A percentile compares a stretch with the other conserved stretches of the same genome.
Conservation (phyloP, 2,797 vertebrate species). For the Anableps anableps region DNA sequence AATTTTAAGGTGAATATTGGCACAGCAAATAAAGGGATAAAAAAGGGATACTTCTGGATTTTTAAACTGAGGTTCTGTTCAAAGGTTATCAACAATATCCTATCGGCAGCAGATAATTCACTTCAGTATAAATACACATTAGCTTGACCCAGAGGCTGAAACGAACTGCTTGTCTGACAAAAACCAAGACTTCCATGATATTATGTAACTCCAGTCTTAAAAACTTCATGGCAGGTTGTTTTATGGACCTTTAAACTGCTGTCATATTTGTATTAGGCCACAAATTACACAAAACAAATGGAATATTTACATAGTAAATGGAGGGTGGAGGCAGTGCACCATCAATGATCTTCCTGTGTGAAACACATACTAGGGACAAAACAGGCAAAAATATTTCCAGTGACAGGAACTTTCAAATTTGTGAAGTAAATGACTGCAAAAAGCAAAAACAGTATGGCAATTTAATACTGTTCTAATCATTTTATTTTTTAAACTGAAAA, state of each 20-base stretch:
- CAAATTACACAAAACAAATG: neutral
- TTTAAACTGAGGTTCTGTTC: neutral
- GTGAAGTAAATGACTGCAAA: neutral
- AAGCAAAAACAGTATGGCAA: neutral
- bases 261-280: neutral
- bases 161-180: neutral
- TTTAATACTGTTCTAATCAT: neutral
- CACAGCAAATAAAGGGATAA: neutral
- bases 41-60: neutral
- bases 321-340: neutral
- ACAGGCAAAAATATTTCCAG: neutral
- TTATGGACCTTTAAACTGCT: neutral
- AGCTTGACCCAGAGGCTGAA: no score
- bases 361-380: neutral
- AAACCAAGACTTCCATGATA: neutral
- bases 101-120: neutral
- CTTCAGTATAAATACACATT: neutral
- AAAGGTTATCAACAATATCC: neutral
- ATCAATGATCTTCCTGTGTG: neutral
- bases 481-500: neutral
- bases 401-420: neutral
- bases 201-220: neutral
- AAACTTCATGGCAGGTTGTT: neutral
- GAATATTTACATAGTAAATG: neutral
- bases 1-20: constrained; percentile 79